phyloP scores from a whole-genome alignment of 1,140 invertebrate genomes.

The Trichonephila clavata region DNA sequence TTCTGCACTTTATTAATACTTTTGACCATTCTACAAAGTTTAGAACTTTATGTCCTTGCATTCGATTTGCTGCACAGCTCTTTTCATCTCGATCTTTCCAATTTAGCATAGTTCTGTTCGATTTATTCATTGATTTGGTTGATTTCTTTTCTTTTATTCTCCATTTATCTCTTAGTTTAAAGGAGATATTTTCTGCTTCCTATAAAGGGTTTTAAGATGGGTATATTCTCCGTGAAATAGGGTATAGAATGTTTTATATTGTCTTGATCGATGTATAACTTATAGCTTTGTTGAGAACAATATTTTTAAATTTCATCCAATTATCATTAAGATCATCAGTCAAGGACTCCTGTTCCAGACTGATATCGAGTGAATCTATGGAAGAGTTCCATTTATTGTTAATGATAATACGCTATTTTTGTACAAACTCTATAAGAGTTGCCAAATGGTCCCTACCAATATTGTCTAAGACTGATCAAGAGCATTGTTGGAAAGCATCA shows the following conservation, averaged over 20 bases:
- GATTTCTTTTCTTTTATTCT: not conserved
- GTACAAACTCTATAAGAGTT: not conserved
- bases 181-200: not conserved
- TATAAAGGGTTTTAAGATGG: not conserved
- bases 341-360: not conserved
- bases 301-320: not conserved
- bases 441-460: slow-evolving; percentile 6
- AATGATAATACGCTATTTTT: slow-evolving; percentile 2
- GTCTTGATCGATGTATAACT: not conserved
- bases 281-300: not conserved
- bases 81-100: not conserved
- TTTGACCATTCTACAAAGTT: not conserved
- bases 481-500: not conserved
- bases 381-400: not conserved
- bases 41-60: not conserved
- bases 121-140: slow-evolving; percentile 35
- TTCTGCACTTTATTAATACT: not conserved
- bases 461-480: not conserved
- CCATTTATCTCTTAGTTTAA: too few species aligned
- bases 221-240: not conserved
- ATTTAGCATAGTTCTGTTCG: not conserved
- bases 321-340: not conserved
- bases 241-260: not conserved
- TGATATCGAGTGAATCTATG: not conserved
- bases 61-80: not conserved